These are phyloP conservation scores for Zaprionus ornatus DNA, from an alignment of 1,140 invertebrate genomes.

Conservation along the genomic window DNA sequence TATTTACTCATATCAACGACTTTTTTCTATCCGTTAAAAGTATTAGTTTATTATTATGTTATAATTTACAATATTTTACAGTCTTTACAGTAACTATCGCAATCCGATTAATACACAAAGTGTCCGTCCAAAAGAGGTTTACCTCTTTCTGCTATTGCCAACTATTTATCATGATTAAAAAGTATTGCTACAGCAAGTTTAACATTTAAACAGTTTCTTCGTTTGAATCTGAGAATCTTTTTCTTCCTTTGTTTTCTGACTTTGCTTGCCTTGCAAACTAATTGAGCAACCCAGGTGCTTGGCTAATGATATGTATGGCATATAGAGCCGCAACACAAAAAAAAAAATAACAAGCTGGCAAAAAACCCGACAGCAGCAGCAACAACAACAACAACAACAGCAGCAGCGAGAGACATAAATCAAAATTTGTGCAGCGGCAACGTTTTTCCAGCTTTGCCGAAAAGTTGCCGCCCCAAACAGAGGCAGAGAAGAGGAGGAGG, in stretches of 20 bases:
- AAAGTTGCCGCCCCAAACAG: constrained; percentile 33
- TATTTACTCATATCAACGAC: too few species aligned
- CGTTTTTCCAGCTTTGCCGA: constrained; percentile 31
- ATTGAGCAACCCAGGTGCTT: constrained; percentile 32
- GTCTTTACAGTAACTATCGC: too few species aligned
- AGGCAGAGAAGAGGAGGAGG: background rate
- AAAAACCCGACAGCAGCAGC: constrained; percentile 11
- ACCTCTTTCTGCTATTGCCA: too few species aligned
- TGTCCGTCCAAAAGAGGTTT: too few species aligned
- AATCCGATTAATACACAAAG: too few species aligned
- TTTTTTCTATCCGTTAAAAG: too few species aligned
- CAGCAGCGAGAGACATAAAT: constrained; percentile 61
- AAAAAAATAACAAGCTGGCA: constrained; percentile 1
- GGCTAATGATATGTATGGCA: constrained; percentile 75
- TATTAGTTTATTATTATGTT: too few species aligned
- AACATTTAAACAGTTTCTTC: background rate
- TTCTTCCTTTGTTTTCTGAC: background rate
- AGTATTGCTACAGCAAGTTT: too few species aligned
- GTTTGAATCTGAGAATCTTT: background rate
- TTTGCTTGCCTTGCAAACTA: constrained; percentile 14
- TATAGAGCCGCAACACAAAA: constrained; percentile 42
- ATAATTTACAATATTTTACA: too few species aligned
- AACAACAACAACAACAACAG: background rate
- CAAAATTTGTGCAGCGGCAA: constrained; percentile 62
- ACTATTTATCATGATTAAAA: too few species aligned